A percentile compares a stretch with the other conserved stretches of the same genome.
Conservation (phyloP, 2,888 invertebrate genomes). For the Drosophila prolongata region DNA sequence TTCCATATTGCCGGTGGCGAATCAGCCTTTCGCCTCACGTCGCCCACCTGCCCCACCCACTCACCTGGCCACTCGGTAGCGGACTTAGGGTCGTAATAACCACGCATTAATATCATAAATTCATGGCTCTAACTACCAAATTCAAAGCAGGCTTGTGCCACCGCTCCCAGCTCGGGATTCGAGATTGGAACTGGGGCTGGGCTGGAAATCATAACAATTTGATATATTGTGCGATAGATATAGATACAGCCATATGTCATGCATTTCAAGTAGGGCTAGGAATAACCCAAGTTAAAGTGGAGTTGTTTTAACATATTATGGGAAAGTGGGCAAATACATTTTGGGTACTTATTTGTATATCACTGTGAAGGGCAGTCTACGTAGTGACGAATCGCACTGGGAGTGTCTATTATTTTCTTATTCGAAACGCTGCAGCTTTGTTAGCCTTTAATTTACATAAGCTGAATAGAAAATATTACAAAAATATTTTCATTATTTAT, state of each 20-base stretch:
- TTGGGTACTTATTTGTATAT: too few relatives aligned
- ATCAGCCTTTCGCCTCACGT: conserved; percentile 59
- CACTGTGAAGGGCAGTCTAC: too few relatives aligned
- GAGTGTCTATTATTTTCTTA: too few relatives aligned
- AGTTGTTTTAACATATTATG: background rate
- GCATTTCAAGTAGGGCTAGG: conserved; percentile 46
- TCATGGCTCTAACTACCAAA: conserved; percentile 64
- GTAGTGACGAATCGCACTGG: too few relatives aligned
- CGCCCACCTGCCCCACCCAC: conserved; percentile 34
- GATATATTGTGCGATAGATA: conserved; percentile 65
- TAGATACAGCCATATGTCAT: conserved; percentile 34
- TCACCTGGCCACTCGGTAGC: conserved; percentile 6
- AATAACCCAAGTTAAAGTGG: background rate
- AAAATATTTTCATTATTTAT: too few relatives aligned
- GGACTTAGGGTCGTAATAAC: conserved; percentile 61
- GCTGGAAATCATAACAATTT: conserved; percentile 60
- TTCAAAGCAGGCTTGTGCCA: conserved; percentile 64
- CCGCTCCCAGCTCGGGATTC: conserved; percentile 52
- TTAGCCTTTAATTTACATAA: too few relatives aligned
- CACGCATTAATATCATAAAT: conserved; percentile 81
- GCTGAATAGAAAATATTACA: too few relatives aligned
- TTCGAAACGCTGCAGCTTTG: too few relatives aligned
- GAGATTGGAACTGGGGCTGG: conserved; percentile 15
- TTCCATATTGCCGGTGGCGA: conserved; percentile 56
- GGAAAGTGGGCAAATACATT: background rate